These are phyloP conservation scores for Serrognathus titanus DNA, from an alignment of 2,888 invertebrate genomes.

Conservation along the genomic window DNA sequence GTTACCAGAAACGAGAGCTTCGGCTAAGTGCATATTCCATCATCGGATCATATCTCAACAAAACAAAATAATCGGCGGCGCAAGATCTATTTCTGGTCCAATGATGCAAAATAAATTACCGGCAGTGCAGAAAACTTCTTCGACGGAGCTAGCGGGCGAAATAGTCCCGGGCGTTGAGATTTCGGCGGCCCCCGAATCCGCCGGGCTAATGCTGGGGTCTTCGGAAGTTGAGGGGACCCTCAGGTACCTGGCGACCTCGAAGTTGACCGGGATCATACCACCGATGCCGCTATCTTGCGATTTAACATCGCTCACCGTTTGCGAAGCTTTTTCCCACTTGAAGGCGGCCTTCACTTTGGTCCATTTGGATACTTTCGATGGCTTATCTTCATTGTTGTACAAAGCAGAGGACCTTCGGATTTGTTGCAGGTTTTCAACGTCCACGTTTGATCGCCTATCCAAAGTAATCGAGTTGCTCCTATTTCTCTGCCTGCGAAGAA, in stretches of 20 bases:
- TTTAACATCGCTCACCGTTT: conserved; percentile 44
- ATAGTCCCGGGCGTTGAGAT: conserved; percentile 63
- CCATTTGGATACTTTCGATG: conserved; percentile 74
- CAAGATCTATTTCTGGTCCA: conserved; percentile 8
- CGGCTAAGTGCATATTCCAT: conserved; percentile 11
- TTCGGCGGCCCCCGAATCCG: conserved; percentile 53
- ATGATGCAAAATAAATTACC: conserved; percentile 31
- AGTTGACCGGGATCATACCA: conserved; percentile 48
- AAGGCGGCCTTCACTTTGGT: conserved; percentile 86
- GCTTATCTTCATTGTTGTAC: conserved; percentile 23
- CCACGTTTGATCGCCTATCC: not conserved
- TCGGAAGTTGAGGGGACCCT: conserved; percentile 52
- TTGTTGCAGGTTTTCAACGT: not conserved
- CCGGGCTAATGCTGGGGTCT: conserved; percentile 52
- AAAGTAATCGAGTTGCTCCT: conserved; percentile 56
- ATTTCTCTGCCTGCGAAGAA: conserved; percentile 56
- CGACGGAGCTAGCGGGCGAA: conserved; percentile 72
- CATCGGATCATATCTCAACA: conserved; percentile 17
- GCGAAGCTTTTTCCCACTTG: conserved; percentile 74
- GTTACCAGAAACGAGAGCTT: conserved; percentile 12
- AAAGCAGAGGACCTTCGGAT: conserved; percentile 10
- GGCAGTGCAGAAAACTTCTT: conserved; percentile 52
- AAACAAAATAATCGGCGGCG: conserved; percentile 15
- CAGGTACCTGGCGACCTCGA: conserved; percentile 53
- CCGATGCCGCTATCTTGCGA: conserved; percentile 49